Conservation (phyloP, 2,888 invertebrate genomes). For the Caradrina clavipalpis region DNA sequence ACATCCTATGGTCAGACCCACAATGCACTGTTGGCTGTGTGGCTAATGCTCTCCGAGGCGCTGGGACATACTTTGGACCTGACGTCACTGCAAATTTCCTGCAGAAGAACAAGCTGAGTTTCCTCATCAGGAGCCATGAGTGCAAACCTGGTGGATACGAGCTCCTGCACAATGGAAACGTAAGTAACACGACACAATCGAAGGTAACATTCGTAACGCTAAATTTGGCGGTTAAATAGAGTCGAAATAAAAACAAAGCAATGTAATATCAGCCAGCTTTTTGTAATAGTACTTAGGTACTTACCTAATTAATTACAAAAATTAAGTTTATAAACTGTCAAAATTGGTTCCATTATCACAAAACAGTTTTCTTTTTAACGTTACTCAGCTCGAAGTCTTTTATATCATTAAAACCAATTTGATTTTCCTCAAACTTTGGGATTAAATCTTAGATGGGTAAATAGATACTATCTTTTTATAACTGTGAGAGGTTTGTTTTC, state of each 20-base stretch:
- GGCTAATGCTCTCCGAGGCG: conserved; percentile 96
- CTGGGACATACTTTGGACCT: conserved; percentile 98
- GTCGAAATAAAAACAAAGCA: neutral
- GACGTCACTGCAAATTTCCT: conserved; percentile 96
- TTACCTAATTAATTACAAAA: conserved; percentile 28
- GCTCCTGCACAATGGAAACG: conserved; percentile 95
- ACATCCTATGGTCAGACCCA: conserved; percentile 98
- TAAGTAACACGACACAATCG: conserved; percentile 79
- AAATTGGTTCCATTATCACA: conserved; percentile 41
- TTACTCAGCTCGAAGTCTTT: conserved; percentile 8
- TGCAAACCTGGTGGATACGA: conserved; percentile 98
- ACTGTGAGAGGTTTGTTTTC: conserved; percentile 7
- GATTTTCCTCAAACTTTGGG: conserved; percentile 26
- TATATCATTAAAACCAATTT: conserved; percentile 44
- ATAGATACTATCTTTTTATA: conserved; percentile 10
- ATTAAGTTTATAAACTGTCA: conserved; percentile 39
- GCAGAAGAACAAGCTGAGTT: conserved; percentile 94
- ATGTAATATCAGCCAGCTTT: neutral
- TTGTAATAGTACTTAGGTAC: neutral
- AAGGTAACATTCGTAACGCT: too few species aligned
- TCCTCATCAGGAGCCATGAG: conserved; percentile 97
- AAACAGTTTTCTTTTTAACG: conserved; percentile 25
- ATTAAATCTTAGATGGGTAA: conserved; percentile 8
- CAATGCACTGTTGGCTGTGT: conserved; percentile 94
- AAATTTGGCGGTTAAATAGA: neutral